Percentiles rank a stretch among this genome's conserved stretches.
phyloP scores from a whole-genome alignment of 1,140 invertebrate species.

The Laupala kohalensis region DNA sequence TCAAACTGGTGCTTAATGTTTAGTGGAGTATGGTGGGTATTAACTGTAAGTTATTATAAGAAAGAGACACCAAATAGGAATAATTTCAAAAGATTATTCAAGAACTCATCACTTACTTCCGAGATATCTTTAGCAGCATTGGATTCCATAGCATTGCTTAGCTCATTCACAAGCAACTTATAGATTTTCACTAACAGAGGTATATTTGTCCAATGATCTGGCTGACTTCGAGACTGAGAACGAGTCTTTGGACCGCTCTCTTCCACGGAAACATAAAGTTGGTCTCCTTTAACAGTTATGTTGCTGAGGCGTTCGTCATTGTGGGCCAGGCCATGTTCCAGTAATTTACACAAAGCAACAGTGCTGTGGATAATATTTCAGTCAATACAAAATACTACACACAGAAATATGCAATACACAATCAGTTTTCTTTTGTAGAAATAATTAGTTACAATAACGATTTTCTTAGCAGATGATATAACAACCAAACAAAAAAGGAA shows the following conservation, averaged over 20 bases:
- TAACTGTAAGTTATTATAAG: no score
- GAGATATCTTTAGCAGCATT: conserved; percentile 19
- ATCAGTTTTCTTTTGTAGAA: no score
- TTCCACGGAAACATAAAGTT: conserved; percentile 24
- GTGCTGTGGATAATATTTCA: no score
- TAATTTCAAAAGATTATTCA: neutral
- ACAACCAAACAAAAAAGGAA: no score
- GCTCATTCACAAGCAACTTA: conserved; percentile 39
- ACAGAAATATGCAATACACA: no score
- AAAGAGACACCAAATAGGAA: no score
- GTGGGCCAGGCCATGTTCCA: conserved; percentile 40
- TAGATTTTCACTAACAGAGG: conserved; percentile 41
- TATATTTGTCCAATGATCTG: conserved; percentile 33
- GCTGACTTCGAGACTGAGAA: conserved; percentile 28
- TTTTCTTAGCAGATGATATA: no score
- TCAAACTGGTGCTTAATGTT: no score
- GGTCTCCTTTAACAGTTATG: conserved; percentile 35
- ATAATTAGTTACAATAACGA: no score
- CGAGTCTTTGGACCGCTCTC: conserved; percentile 32
- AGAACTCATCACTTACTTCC: conserved; percentile 13
- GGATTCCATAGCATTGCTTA: conserved; percentile 33
- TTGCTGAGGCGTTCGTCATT: conserved; percentile 37
- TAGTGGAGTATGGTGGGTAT: no score
- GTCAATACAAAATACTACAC: no score
- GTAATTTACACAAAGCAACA: conserved; percentile 38